Conservation (phyloP, 2,888 invertebrate species). For the Lycia hirtaria region DNA sequence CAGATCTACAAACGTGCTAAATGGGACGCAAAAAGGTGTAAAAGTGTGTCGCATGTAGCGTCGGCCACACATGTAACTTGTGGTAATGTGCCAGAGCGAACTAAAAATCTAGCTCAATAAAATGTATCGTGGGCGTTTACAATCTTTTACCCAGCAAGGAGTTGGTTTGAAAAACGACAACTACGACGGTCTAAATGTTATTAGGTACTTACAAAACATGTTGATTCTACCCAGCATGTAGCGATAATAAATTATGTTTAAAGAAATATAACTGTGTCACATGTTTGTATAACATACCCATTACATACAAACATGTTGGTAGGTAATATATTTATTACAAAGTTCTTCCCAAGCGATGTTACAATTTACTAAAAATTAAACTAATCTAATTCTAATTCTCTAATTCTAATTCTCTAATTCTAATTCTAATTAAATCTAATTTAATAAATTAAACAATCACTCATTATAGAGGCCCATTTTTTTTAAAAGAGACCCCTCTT, state of each 20-base stretch:
- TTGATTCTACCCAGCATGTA: constrained; percentile 47
- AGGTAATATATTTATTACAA: too few species aligned
- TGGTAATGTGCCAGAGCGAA: constrained; percentile 56
- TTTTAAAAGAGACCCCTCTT: too few species aligned
- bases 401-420: too few species aligned
- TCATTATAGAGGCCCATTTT: too few species aligned
- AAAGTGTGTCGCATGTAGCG: constrained; percentile 26
- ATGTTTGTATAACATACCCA: too few species aligned
- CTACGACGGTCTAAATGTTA: constrained; percentile 55
- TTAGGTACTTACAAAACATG: constrained; percentile 51
- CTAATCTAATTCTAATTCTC: too few species aligned
- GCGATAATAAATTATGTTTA: neutral
- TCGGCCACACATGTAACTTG: constrained; percentile 26
- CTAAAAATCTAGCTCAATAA: constrained; percentile 55
- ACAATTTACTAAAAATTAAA: too few species aligned
- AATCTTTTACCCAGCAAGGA: constrained; percentile 57
- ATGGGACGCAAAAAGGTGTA: constrained; percentile 27
- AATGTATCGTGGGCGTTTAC: constrained; percentile 63
- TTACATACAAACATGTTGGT: too few species aligned
- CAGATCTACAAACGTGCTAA: constrained; percentile 10
- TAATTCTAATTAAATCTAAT: too few species aligned
- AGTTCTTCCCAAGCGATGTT: too few species aligned
- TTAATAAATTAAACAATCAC: too few species aligned
- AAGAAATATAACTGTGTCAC: too few species aligned
- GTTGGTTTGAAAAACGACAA: constrained; percentile 54